Conservation (phyloP, 1,140 invertebrate species). For the Phortica variegata region DNA sequence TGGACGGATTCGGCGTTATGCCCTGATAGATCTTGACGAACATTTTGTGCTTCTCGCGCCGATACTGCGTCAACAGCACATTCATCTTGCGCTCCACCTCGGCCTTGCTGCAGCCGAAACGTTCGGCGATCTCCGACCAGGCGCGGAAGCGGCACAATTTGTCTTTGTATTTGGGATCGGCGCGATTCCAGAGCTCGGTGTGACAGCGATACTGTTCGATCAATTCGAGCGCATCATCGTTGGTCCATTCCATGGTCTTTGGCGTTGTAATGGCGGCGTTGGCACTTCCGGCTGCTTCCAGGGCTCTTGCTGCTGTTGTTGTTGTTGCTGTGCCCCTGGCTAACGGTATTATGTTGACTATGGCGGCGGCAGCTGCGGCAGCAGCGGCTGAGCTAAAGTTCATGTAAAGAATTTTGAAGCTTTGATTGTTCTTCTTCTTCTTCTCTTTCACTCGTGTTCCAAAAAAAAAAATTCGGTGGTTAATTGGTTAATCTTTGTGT, state of each 20-base stretch:
- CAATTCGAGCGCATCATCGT: constrained; percentile 58
- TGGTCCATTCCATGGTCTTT: constrained; percentile 58
- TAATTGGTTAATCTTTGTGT: neutral
- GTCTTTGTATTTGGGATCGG: constrained; percentile 58
- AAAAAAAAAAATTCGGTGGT: too few species aligned
- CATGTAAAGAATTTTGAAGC: constrained; percentile 16
- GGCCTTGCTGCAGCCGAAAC: constrained; percentile 58
- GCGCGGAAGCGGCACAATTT: constrained; percentile 57
- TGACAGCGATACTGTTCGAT: constrained; percentile 59
- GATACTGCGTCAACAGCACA: constrained; percentile 59
- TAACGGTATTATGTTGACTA: constrained; percentile 7
- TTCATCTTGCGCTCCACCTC: constrained; percentile 61
- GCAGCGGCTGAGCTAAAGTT: constrained; percentile 40
- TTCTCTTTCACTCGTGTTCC: neutral
- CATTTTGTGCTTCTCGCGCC: constrained; percentile 59
- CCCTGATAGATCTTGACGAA: constrained; percentile 53
- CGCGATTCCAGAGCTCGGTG: constrained; percentile 59
- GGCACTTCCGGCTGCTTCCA: constrained; percentile 8
- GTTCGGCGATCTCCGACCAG: constrained; percentile 58
- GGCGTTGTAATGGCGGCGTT: constrained; percentile 25
- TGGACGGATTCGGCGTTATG: constrained; percentile 54
- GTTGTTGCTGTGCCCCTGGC: constrained; percentile 9
- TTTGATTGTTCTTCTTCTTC: constrained; percentile 14
- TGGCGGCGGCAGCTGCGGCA: constrained; percentile 35
- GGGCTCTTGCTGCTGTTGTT: constrained; percentile 4